Evolutionary conservation across 2,797 vertebrate species (phyloP).

Genomic region (Takifugu ocellatus): DNA sequence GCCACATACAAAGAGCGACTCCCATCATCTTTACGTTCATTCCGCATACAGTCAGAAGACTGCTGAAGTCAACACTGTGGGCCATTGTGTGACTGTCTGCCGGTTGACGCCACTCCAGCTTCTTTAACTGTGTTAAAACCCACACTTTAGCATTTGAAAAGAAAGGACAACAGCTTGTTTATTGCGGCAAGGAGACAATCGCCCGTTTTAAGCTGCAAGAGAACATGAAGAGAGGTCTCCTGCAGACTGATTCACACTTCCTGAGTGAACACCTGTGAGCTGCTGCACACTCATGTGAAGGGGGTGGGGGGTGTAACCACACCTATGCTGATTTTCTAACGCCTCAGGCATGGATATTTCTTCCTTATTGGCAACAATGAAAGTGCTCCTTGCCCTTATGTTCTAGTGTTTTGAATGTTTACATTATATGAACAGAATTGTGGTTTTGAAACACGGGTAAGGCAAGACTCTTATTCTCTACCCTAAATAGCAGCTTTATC

Average conservation of each 20-base stretch:
- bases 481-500: no score
- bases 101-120: constrained; percentile 16
- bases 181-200: constrained; percentile 1
- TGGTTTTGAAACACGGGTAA: not conserved
- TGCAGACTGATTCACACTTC: constrained; percentile 37
- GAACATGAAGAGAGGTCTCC: constrained; percentile 1
- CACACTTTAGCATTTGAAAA: not conserved
- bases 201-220: constrained; percentile 19
- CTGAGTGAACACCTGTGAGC: constrained; percentile 44
- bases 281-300: constrained; percentile 46
- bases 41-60: constrained; percentile 28
- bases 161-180: constrained; percentile 1
- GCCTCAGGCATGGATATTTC: constrained; percentile 78
- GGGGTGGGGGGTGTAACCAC: constrained; percentile 68
- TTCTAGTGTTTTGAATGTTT: constrained; percentile 13
- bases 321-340: constrained; percentile 80
- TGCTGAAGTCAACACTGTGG: constrained; percentile 11
- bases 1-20: no score
- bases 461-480: not conserved
- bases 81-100: constrained; percentile 31
- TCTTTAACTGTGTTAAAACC: constrained; percentile 40
- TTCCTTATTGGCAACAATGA: constrained; percentile 48
- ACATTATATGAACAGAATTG: constrained; percentile 1
- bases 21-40: no score
- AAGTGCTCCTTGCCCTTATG: constrained; percentile 47